These are phyloP conservation scores for Dynastes hyllus DNA, from an alignment of 2,888 invertebrate species.

Conservation along the genomic window DNA sequence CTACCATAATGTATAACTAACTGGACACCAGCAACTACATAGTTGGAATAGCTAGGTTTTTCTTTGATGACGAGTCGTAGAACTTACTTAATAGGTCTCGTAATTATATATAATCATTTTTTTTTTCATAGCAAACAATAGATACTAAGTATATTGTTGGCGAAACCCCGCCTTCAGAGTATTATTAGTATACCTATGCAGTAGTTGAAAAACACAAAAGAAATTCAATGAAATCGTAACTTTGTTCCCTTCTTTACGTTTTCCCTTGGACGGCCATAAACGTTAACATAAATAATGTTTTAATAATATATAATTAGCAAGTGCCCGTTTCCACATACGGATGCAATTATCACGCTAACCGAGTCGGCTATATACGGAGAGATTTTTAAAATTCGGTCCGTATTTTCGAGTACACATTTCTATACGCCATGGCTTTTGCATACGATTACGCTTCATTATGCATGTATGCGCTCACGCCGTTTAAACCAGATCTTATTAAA, in stretches of 20 bases:
- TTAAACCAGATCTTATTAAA: slow-evolving; percentile 42
- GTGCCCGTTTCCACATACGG: slow-evolving; percentile 27
- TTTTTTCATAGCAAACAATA: no score
- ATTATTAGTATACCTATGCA: no score
- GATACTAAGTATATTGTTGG: no score
- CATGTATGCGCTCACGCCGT: slow-evolving; percentile 28
- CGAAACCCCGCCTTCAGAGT: no score
- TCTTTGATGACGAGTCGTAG: no score
- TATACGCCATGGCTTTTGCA: not conserved
- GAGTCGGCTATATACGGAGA: no score
- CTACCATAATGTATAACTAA: no score
- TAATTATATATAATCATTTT: no score
- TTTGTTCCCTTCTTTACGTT: not conserved
- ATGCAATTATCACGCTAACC: slow-evolving; percentile 26
- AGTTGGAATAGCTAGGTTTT: no score
- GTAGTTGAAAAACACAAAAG: no score
- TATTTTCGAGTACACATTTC: slow-evolving; percentile 20
- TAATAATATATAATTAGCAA: slow-evolving; percentile 36
- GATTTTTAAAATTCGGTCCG: slow-evolving; percentile 21
- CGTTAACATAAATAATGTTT: slow-evolving; percentile 26
- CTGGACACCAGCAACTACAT: no score
- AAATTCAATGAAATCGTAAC: not conserved
- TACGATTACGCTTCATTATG: slow-evolving; percentile 27
- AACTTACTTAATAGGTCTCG: no score
- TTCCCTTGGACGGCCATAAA: not conserved